Base-by-base conservation (phyloP, 2,113 vertebrate genomes). In the Ptilorrhoa leucosticta region DNA sequence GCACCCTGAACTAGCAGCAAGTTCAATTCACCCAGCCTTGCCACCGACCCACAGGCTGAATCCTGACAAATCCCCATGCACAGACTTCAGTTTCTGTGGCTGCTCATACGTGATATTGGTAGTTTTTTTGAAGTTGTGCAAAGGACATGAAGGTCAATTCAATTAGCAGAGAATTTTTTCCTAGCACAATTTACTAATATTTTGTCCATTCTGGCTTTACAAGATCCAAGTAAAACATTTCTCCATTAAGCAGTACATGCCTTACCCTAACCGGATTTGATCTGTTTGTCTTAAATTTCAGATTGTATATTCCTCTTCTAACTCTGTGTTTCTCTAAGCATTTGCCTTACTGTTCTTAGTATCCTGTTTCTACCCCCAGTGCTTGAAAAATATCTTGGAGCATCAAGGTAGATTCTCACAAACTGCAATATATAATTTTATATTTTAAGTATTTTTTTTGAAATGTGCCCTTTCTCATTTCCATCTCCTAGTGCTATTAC, bases 21-120 rank as follows among this genome's bases (percentile, higher is more conserved):
- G 37, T 87, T 91, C n/a, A 47, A 13, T 45, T 56, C 53, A 10
- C 6, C 23, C 40, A 26, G 31, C 56, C 87, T 40, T 84, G 51
- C 42, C 54, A 40, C 65, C 0, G 1, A 82, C 50, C 37, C 57
- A 16, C 7, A 45, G 28, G 21, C 79, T 81, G 58, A 50, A 48
- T 14, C 64, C 33, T 18, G 2, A 30, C 61, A 92, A 42, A 37
- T 14, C 39, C 27, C 54, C 73, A 5, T 7, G 10, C 64, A 27
- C 45, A 27, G 35, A 6, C 48, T 61, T 37, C 26, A 26, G 24
- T 48, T 47, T 51, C 70, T 2, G 1, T 7, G n/a, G 21, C 60
- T 87, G 51, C n/a, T 78, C 12, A 2, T 10, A 42, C 0, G 1
- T 3, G 4, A 18, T 40, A 21, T 7, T 33, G 16, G 21, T 7